Evolutionary conservation across 2,797 vertebrate species (phyloP).

Genomic region (Gallinago solitaria): DNA sequence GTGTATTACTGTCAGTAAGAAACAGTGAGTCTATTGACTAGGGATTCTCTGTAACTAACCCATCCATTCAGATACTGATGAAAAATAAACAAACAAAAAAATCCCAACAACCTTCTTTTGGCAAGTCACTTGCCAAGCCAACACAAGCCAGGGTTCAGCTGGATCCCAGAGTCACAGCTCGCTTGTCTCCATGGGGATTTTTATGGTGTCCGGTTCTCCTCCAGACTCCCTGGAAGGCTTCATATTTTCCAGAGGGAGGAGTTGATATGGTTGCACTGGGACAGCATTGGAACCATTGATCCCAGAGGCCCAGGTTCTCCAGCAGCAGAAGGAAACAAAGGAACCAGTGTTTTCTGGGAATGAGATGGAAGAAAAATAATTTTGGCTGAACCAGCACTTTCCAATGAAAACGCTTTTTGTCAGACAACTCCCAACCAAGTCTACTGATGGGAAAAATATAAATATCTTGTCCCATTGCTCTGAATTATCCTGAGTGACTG

Average conservation of each 20-base stretch:
- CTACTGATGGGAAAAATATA: background rate
- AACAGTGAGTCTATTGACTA: background rate
- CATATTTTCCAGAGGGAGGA: constrained; percentile 38
- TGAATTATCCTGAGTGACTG: background rate
- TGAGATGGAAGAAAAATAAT: constrained; percentile 61
- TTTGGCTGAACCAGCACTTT: constrained; percentile 47
- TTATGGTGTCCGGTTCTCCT: background rate
- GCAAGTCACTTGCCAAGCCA: background rate
- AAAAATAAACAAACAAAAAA: background rate
- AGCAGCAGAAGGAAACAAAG: constrained; percentile 59
- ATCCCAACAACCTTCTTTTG: background rate
- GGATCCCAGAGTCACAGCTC: background rate
- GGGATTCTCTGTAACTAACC: background rate
- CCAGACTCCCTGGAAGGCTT: constrained; percentile 37
- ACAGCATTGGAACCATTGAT: constrained; percentile 40
- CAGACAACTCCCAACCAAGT: constrained; percentile 9
- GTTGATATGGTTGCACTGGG: background rate
- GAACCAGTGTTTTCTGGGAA: constrained; percentile 46
- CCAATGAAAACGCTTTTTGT: constrained; percentile 55
- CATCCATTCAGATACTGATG: background rate
- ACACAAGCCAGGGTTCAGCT: background rate
- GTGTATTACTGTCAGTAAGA: background rate
- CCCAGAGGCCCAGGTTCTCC: constrained; percentile 54
- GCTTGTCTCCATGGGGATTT: background rate
- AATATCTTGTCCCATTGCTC: constrained; percentile 9